Evolutionary conservation across 35 echinoderm and acorn worm genomes (phyloP), one percentile per base, ranked within the genome.

Genomic region (Diadema setosum): DNA sequence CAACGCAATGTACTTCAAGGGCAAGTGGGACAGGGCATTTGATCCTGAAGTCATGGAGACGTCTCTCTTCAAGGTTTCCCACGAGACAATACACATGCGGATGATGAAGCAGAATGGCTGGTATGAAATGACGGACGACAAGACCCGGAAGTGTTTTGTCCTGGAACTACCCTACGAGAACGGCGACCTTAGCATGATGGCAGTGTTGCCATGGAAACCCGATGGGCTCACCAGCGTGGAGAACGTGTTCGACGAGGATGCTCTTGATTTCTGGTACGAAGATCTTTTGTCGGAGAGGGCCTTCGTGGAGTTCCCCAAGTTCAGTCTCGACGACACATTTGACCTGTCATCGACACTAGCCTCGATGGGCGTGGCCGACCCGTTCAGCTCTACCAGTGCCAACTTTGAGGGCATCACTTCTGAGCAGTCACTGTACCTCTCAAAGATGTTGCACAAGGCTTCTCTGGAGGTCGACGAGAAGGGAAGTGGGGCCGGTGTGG

Each of bases 391-490:
- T 3, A 24, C 14, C 32, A 84, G 84, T 67, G 87, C 91, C 5
- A 89, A 98, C 67, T 89, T 98, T 7, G 87, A 87, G 44, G 88
- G 88, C 11, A 70, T 98, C 17, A 83, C 74, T 55, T 75, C 40
- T 15, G 83, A 27, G 5, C 50, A 73, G 15, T 80, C 90, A 15
- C 85, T 98, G 6, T 88, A 60, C 55, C 82, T 98, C 25, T 94
- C 88, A 7, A 75, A 91, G 36, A 88, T 91, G n/a, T 56, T 91
- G 26, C 95, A 98, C 48, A 91, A 98, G 52, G 95, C 91, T 39
- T 98, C 94, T 85, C 26, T 98, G 39, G 95, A 98, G n/a, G 91
- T 94, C 12, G 91, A 94, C 84, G 95, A 98, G 80, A 85, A 94
- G 88, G 91, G 95, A 8, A 98, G 65, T n/a, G 95, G 91, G 61